Evolutionary conservation across 1,140 invertebrate genomes (phyloP).

Genomic region (Sitodiplosis mosellana): DNA sequence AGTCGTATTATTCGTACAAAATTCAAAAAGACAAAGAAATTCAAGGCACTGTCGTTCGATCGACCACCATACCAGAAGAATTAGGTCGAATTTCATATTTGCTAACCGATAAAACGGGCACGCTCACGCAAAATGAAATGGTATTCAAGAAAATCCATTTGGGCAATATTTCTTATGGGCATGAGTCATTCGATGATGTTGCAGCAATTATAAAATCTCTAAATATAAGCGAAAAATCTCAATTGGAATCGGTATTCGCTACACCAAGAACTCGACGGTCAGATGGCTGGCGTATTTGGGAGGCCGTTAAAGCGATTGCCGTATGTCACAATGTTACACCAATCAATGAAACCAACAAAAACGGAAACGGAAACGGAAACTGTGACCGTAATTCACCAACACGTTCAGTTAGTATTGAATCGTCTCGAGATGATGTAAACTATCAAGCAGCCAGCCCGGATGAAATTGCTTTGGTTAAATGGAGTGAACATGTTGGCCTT

Average conservation of each 20-base stretch:
- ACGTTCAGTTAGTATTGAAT: conserved; percentile 28
- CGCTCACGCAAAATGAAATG: conserved; percentile 98
- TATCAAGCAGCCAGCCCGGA: conserved; percentile 90
- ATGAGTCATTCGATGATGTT: conserved; percentile 71
- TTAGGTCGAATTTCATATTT: conserved; percentile 90
- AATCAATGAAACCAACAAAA: conserved; percentile 56
- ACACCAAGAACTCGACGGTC: conserved; percentile 37
- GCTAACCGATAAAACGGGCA: conserved; percentile 95
- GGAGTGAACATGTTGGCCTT: conserved; percentile 58
- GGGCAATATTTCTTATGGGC: conserved; percentile 71
- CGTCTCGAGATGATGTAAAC: conserved; percentile 22
- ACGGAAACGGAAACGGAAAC: conserved; percentile 36
- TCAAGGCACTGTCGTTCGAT: conserved; percentile 88
- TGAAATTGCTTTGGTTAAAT: conserved; percentile 70
- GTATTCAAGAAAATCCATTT: conserved; percentile 88
- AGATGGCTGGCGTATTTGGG: conserved; percentile 63
- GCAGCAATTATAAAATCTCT: conserved; percentile 20
- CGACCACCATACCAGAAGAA: conserved; percentile 97
- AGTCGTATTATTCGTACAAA: conserved; percentile 89
- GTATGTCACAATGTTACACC: conserved; percentile 99
- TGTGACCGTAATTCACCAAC: conserved; percentile 26
- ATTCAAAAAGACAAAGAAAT: conserved; percentile 90
- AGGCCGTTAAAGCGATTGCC: conserved; percentile 85
- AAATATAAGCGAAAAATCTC: conserved; percentile 19
- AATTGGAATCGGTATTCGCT: conserved; percentile 16